Base-by-base conservation (phyloP, 1,140 invertebrate species). In the Listronotus bonariensis region DNA sequence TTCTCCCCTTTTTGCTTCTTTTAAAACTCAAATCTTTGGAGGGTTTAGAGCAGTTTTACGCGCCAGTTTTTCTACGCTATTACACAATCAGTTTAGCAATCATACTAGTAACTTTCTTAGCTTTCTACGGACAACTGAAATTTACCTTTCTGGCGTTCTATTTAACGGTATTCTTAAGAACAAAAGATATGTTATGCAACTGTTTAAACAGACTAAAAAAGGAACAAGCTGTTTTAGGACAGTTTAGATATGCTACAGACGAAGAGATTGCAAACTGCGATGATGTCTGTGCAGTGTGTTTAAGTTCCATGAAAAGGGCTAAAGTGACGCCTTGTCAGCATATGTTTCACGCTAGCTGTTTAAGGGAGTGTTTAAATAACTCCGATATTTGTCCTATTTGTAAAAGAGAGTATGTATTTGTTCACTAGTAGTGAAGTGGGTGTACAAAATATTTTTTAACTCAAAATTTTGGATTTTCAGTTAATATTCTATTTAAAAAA, bases 221-320 rank as follows among this genome's bases (percentile, higher is more conserved):
- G 15, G 89, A 91, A 65, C 79, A 85, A 55, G 82, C 81, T 4
- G 79, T 85, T 3, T 72, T 92, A 31, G 81, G 82, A 17, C 82
- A 82, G 56, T 92, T 88, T 70, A 77, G 89, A 40, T 80, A 83
- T 34, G 90, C 89, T 1, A 87, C 85, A 0, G 36, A 68, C 1
- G 84, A 87, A 10, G 89, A 91, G 71, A 81, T 91, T 14, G 78
- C 81, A 5, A 83, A 82, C 36, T 84, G 87, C 54, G 88, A 91
- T 66, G 89, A 92, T 71, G 87, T 91, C 3, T 92, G 89, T 75
- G 86, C 89, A 1, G 87, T 92, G 12, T 92, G 89, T 71, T 79
- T 92, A 9, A 86, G 84, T 61, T 72, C 77, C 1, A 90, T 91
- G 88, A 82, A 79, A 46, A 83, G 82, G 12, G 89, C 89, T 0